A percentile compares a stretch with the other conserved stretches of the same genome.
Evolutionary conservation across 2,888 invertebrate species (phyloP).

Genomic region (Macroteleia sp.): DNA sequence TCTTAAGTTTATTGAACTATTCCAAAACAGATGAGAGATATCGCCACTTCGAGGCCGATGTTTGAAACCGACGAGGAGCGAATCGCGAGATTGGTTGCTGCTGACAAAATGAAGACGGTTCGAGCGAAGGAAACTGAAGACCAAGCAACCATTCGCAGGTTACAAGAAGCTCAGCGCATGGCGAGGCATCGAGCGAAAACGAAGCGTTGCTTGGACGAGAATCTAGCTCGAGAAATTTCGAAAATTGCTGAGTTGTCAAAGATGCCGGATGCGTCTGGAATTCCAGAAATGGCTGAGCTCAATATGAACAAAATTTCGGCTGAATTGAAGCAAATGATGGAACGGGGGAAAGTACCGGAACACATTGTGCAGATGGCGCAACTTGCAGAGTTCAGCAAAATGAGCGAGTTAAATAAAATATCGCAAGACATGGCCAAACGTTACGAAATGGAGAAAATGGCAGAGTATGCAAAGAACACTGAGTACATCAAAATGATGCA

Average conservation of each 20-base stretch:
- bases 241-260: conserved; percentile 82
- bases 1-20: no score
- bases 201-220: conserved; percentile 82
- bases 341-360: conserved; percentile 82
- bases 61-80: conserved; percentile 80
- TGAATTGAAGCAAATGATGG: conserved; percentile 83
- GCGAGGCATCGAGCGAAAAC: conserved; percentile 82
- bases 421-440: conserved; percentile 81
- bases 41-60: conserved; percentile 71
- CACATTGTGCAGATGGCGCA: conserved; percentile 83
- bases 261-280: conserved; percentile 80
- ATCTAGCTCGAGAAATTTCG: conserved; percentile 81
- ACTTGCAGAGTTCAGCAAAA: conserved; percentile 81
- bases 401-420: conserved; percentile 81
- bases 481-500: conserved; percentile 81
- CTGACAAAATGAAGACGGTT: conserved; percentile 80
- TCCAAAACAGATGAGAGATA: conserved; percentile 72
- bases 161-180: conserved; percentile 83
- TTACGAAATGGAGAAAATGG: conserved; percentile 83
- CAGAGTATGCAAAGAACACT: conserved; percentile 80
- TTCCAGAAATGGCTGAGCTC: conserved; percentile 82
- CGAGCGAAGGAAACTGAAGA: conserved; percentile 81
- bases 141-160: conserved; percentile 80
- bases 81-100: conserved; percentile 76
- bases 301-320: conserved; percentile 84